These are phyloP conservation scores for Gibbula magus DNA, from an alignment of 2,888 invertebrate genomes.

Conservation along the genomic window DNA sequence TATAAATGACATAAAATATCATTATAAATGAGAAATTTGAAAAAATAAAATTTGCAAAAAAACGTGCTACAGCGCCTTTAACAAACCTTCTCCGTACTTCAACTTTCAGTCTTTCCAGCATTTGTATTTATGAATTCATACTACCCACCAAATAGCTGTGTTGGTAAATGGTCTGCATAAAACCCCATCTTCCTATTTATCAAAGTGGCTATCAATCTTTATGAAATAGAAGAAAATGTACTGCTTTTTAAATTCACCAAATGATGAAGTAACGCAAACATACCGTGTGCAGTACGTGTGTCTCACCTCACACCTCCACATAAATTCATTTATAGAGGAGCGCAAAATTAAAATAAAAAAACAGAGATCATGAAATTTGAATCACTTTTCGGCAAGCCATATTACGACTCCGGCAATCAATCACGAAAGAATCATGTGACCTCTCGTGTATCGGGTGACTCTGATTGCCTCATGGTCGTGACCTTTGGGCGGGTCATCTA, in stretches of 20 bases:
- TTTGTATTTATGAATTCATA: no score
- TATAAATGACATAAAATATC: no score
- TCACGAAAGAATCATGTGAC: not conserved
- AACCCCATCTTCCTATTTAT: not conserved
- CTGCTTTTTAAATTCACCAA: not conserved
- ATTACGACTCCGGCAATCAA: slow-evolving; percentile 7
- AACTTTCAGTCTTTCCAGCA: no score
- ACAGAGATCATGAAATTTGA: slow-evolving; percentile 19
- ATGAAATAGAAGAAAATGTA: not conserved
- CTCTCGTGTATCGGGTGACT: not conserved
- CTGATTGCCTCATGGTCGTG: not conserved
- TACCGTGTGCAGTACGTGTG: slow-evolving; percentile 6
- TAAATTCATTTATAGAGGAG: slow-evolving; percentile 18
- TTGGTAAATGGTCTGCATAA: no score
- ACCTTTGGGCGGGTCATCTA: not conserved
- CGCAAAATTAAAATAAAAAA: slow-evolving; percentile 10
- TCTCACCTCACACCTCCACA: not conserved
- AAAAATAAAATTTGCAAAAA: no score
- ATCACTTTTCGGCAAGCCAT: slow-evolving; percentile 7
- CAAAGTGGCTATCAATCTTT: not conserved
- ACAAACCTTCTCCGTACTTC: no score
- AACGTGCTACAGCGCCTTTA: no score
- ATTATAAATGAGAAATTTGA: no score
- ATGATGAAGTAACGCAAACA: not conserved
- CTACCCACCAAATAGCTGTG: no score